Evolutionary conservation across 2,797 vertebrate species (phyloP), one percentile per base, ranked within the genome.

Genomic region (Cirrhinus mrigala): DNA sequence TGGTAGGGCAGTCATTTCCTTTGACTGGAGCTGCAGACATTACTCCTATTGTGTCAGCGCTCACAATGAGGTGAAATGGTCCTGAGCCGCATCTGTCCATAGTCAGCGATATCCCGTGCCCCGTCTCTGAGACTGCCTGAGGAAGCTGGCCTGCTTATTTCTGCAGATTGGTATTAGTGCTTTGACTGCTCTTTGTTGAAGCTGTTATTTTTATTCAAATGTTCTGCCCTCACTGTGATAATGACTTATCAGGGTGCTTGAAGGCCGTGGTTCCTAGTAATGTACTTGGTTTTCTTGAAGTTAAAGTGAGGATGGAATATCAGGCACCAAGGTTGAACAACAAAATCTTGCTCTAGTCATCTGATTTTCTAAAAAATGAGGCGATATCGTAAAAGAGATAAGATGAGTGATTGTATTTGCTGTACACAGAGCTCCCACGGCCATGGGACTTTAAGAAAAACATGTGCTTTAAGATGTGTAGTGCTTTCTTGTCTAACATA

Each of bases 111-210:
- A 85, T 71, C 66, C 27, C 22, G 15, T 48, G 60, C 15, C 46
- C 58, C n/a, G 29, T 71, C 24, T 73, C 76, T 71, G 20, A 48
- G 74, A 48, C 64, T 69, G 24, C 74, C 37, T n/a, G 82, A 77
- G 82, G 82, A 78, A n/a, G 37, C 48, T 27, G 62, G n/a, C 14
- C 50, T 70, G 75, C 60, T 79, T 70, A 27, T 79, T 62, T 60
- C 76, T 71, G 3, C 54, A 58, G 58, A 52, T 50, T 6, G 2
- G 44, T 64, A n/a, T 78, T 48, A 54, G 52, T 60, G 66, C 83
- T 71, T 84, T 70, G 37, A 71, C 50, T 85, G 52, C 40, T 60
- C 44, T 79, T 79, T 71, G 33, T 40, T 60, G 9, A 77, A 74
- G 73, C 73, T 54, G 54, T 85, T 33, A 3, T 76, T 74, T 75